Base-by-base conservation (phyloP, 1,140 invertebrate species). In the Drosophila littoralis region DNA sequence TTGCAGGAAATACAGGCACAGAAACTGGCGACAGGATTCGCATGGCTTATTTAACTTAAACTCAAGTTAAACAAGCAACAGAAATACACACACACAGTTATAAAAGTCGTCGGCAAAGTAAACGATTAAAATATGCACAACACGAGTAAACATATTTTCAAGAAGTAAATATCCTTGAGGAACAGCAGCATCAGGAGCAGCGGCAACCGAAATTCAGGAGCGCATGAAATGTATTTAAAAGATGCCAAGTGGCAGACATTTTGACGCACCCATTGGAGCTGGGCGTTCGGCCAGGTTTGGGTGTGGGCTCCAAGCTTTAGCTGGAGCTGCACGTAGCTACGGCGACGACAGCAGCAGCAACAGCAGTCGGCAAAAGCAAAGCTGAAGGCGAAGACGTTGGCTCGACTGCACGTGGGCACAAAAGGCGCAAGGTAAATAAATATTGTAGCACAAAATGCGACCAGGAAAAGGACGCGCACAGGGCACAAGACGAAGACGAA, bases 101-200 rank as follows among this genome's bases (percentile, higher is more conserved):
- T 17, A 40, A 77, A 75, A 81, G 82, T 82, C 70, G 73, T 83
- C 67, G 73, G 81, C 71, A 91, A 88, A 88, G 86, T 77, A 90
- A 91, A 91, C 90, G 91, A 91, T 91, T 91, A 91, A 91, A 91
- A 91, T 91, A 91, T 91, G 90, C 90, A 91, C 90, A 91, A 91
- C 90, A 91, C 83, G 78, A 91, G 90, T 91, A 91, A 91, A 91
- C 86, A 91, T 84, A 83, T 91, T 91, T 88, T 91, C 77, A 88
- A 91, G 86, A 81, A 90, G 90, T 78, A 91, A 91, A 91, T 91
- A 91, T 91, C 90, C 90, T 91, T 77, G 54, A 91, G 90, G 70
- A 76, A 32, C 38, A 8, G 64, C 45, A 40, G 28, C 55, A 74
- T 64, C 63, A 63, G 32, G 40, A 58, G 40, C 40, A 43, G 40